These are phyloP conservation scores for Erythrocebus patas DNA, from an alignment of 2,113 vertebrate genomes.

Conservation along the genomic window DNA sequence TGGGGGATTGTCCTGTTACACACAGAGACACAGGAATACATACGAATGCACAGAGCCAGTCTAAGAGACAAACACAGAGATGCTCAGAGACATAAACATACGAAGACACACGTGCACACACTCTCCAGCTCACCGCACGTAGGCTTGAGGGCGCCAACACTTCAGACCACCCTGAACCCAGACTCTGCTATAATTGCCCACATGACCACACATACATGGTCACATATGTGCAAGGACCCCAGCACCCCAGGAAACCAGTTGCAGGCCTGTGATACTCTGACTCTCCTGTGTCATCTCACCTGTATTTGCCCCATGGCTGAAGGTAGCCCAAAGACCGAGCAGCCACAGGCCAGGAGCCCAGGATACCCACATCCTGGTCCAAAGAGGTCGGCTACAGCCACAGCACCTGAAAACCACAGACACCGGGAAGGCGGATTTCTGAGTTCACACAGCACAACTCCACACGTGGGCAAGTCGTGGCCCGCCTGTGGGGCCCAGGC, in stretches of 20 bases:
- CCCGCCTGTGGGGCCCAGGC: not conserved
- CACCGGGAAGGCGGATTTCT: not conserved
- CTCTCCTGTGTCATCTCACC: constrained; percentile 57
- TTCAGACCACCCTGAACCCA: not conserved
- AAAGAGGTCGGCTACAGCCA: not conserved
- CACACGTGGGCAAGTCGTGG: not conserved
- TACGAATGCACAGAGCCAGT: not conserved
- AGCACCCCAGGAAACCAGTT: not conserved
- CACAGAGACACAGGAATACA: not conserved
- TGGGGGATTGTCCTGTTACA: not conserved
- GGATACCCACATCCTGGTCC: constrained; percentile 76
- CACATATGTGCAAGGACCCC: not conserved
- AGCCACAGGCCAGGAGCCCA: constrained; percentile 74
- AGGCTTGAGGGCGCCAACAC: not conserved
- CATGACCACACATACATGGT: not conserved
- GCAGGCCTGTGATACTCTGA: not conserved
- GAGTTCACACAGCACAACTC: not conserved
- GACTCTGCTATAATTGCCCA: not conserved
- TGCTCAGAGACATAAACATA: not conserved
- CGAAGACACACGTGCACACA: not conserved
- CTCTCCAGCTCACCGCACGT: not conserved
- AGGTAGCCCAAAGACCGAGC: constrained; percentile 49
- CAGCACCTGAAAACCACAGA: constrained; percentile 68
- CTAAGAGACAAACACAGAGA: not conserved
- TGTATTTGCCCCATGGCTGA: constrained; percentile 52